A percentile compares a stretch with the other conserved stretches of the same genome.
Evolutionary conservation across 2,888 invertebrate genomes (phyloP).

Genomic region (Odontomyia ornata): DNA sequence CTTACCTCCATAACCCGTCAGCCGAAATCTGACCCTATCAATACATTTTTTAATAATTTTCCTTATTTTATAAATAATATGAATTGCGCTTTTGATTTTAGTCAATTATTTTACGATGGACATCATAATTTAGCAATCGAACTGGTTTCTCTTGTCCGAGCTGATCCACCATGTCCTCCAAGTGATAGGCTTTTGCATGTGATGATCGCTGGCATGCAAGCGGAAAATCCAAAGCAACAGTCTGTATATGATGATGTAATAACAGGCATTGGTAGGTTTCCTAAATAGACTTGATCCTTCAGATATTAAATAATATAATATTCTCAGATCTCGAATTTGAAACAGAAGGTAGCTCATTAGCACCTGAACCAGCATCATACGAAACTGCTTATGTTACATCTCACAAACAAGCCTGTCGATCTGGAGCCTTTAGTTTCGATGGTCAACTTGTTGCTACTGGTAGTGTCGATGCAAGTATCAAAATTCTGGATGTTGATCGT

Average conservation of each 20-base stretch:
- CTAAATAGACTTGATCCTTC: background rate
- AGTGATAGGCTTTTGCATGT: conserved; percentile 92
- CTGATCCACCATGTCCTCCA: conserved; percentile 94
- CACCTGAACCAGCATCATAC: conserved; percentile 96
- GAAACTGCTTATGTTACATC: conserved; percentile 99
- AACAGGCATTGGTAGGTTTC: conserved; percentile 57
- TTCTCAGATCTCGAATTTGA: conserved; percentile 90
- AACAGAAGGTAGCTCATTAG: conserved; percentile 90
- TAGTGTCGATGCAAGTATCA: conserved; percentile 97
- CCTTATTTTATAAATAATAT: too few species aligned
- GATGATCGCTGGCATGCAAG: conserved; percentile 83
- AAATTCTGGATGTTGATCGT: conserved; percentile 98
- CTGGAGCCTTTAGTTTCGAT: conserved; percentile 94
- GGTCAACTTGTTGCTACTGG: conserved; percentile 97
- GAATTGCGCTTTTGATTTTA: too few species aligned
- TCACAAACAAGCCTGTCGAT: conserved; percentile 94
- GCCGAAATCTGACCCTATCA: too few species aligned
- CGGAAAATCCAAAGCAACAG: conserved; percentile 77
- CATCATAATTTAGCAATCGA: conserved; percentile 91
- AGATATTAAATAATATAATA: background rate
- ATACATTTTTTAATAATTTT: too few species aligned
- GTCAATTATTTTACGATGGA: conserved; percentile 98
- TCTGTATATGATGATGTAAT: conserved; percentile 62
- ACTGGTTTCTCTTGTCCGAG: conserved; percentile 83
- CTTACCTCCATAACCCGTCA: too few species aligned